Evolutionary conservation across 2,113 vertebrate genomes (phyloP), one percentile per base, ranked within the genome.

Genomic region (Pithys albifrons): DNA sequence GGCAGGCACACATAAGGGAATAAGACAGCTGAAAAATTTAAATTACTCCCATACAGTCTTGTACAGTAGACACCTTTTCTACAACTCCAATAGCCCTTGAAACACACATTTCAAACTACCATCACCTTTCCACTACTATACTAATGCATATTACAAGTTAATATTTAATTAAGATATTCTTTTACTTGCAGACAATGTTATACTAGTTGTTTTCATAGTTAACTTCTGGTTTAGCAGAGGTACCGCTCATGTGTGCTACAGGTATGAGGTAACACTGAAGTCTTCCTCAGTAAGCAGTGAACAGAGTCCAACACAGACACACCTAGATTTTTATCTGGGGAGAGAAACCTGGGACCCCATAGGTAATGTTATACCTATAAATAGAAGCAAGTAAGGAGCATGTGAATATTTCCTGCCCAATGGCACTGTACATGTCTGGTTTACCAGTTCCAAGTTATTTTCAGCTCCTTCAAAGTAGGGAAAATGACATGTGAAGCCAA

Each of bases 81-180:
- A 48, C 54, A 76, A 35, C 22, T 74, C 55, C 7, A 39, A 87
- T 6, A 89, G 74, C 51, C 31, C 82, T 64, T 74, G 74, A 91
- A 95, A 90, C 43, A 82, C 61, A 19, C 6, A 1, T 71, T 88
- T 90, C 74, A 85, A 94, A 82, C 65, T 19, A 81, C 62, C 48
- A 71, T 72, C 43, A 90, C 28, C 75, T 67, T 83, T 85, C 67
- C 35, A 86, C 59, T 80, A 48, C 75, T 83, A 90, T 37, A 80
- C 55, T 86, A 95, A 90, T 75, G 51, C 88, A 88, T 84, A 93
- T 74, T 64, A 67, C 72, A 77, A 86, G 78, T 95, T 95, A 95
- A 91, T 90, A 71, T 83, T 91, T 96, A 87, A 96, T 64, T 13
- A 77, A 59, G 20, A 80, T 90, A 80, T 19, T 94, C 35, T 90